Evolutionary conservation across 2,888 invertebrate genomes (phyloP).

Genomic region (Cremastinae sp.): DNA sequence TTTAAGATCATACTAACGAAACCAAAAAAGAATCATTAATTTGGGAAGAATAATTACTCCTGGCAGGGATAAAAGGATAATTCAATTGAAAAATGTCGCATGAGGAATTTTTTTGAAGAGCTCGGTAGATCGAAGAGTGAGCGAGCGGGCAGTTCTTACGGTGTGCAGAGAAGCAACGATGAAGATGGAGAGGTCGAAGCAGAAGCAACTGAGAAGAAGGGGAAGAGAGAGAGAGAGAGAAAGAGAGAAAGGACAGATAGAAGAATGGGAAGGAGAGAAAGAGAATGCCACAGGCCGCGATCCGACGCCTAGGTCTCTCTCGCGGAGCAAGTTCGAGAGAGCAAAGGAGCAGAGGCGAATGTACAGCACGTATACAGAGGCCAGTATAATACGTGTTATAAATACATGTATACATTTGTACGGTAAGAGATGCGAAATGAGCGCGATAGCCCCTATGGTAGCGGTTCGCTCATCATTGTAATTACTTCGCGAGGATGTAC

Average conservation of each 20-base stretch:
- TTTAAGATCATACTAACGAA: too few species aligned
- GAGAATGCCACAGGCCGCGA: constrained; percentile 39
- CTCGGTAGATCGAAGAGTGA: constrained; percentile 26
- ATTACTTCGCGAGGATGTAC: constrained; percentile 79
- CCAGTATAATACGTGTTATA: neutral
- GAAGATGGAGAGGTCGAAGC: constrained; percentile 57
- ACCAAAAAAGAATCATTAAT: too few species aligned
- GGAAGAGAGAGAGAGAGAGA: constrained; percentile 47
- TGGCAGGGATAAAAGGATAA: too few species aligned
- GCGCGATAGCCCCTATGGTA: constrained; percentile 67
- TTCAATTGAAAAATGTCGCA: too few species aligned
- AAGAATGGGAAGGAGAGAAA: constrained; percentile 50
- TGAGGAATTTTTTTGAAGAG: constrained; percentile 20
- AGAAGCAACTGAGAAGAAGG: constrained; percentile 36
- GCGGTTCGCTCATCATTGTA: constrained; percentile 79
- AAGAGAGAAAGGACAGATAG: constrained; percentile 27
- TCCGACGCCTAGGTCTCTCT: constrained; percentile 57
- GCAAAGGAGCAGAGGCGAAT: constrained; percentile 34
- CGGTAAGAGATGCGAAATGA: constrained; percentile 53
- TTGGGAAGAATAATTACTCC: too few species aligned
- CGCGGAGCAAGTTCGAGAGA: constrained; percentile 55
- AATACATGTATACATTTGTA: constrained; percentile 15
- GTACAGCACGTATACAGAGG: neutral
- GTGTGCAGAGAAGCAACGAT: constrained; percentile 53
- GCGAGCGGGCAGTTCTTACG: constrained; percentile 52